Evolutionary conservation across 2,797 vertebrate species (phyloP).

Genomic region (Rhynchotus rufescens): DNA sequence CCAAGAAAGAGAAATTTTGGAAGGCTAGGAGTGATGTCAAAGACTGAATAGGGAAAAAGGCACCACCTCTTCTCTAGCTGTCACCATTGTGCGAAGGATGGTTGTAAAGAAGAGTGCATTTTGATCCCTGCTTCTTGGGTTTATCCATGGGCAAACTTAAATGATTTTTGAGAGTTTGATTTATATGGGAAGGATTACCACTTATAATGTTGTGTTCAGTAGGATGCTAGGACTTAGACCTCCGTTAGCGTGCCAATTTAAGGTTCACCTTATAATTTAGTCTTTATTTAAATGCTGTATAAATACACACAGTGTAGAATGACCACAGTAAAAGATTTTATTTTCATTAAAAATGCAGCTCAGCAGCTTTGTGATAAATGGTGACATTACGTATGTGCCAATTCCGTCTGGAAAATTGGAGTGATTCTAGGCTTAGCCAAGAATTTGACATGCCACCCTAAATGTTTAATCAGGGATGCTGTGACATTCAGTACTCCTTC

Average conservation of each 20-base stretch:
- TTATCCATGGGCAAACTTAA: background rate
- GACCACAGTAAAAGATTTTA: background rate
- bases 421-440: slow-evolving; percentile 39
- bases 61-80: background rate
- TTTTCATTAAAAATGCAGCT: slow-evolving; percentile 49
- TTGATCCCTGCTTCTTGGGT: background rate
- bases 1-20: background rate
- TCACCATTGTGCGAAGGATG: background rate
- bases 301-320: background rate
- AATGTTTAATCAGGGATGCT: slow-evolving; percentile 46
- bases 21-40: background rate
- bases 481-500: slow-evolving; percentile 34
- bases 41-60: background rate
- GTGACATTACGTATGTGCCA: slow-evolving; percentile 14
- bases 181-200: slow-evolving; percentile 5
- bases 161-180: background rate
- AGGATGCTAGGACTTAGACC: background rate
- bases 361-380: slow-evolving; percentile 42
- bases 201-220: slow-evolving; percentile 1
- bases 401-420: slow-evolving; percentile 52
- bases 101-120: background rate
- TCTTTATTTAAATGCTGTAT: slow-evolving; percentile 2
- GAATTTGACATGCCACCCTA: slow-evolving; percentile 20
- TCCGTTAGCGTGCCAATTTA: background rate
- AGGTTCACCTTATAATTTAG: background rate